A percentile compares a stretch with the other conserved stretches of the same genome.
Conservation (phyloP, 2,113 vertebrate genomes). For the Micromys minutus region DNA sequence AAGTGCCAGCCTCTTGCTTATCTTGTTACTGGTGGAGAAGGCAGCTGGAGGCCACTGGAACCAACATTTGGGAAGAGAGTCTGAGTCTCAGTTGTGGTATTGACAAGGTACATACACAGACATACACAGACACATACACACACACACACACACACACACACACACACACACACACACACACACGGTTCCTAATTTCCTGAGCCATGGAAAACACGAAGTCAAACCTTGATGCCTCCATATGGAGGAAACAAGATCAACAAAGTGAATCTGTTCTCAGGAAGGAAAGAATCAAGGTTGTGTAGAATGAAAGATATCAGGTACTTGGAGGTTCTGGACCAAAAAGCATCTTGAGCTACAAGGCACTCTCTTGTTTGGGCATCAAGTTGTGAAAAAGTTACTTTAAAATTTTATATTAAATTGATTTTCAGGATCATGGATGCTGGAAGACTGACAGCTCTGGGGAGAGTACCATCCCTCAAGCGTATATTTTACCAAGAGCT, state of each 20-base stretch:
- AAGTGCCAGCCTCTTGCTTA: neutral
- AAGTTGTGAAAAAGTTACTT: constrained; percentile 74
- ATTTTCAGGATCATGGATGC: constrained; percentile 62
- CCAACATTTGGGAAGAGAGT: neutral
- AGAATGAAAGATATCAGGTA: constrained; percentile 26
- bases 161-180: neutral
- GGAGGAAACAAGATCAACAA: neutral
- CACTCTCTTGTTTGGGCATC: constrained; percentile 55
- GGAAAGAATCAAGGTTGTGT: constrained; percentile 55
- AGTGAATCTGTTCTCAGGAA: constrained; percentile 24
- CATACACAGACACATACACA: too few species aligned
- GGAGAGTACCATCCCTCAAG: constrained; percentile 72
- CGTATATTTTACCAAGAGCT: constrained; percentile 26
- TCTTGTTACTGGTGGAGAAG: neutral
- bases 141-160: neutral
- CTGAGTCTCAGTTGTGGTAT: neutral
- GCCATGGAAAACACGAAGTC: neutral
- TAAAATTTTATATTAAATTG: constrained; percentile 69
- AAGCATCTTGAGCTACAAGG: constrained; percentile 60
- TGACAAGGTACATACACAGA: neutral
- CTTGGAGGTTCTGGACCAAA: constrained; percentile 54
- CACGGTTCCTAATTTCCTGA: neutral
- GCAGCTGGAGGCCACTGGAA: neutral
- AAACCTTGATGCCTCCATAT: constrained; percentile 14
- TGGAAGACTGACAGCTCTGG: constrained; percentile 77